phyloP scores from a whole-genome alignment of 1,140 invertebrate genomes.

The Drosophila hydei region DNA sequence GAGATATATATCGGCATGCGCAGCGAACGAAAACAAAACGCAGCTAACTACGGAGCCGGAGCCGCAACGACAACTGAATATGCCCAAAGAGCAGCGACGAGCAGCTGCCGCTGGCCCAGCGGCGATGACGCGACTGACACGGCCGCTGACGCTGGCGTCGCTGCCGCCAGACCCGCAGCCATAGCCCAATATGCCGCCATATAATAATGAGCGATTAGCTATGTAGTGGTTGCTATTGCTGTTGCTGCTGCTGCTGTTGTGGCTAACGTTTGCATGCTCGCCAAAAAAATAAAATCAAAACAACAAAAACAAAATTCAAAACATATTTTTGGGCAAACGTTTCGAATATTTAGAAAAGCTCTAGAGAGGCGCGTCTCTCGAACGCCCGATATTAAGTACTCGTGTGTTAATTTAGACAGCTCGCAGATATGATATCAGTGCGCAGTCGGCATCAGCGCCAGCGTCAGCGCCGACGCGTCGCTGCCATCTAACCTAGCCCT shows the following conservation, averaged over 20 bases:
- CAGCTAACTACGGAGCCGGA: conserved; percentile 42
- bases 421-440: conserved; percentile 64
- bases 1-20: conserved; percentile 49
- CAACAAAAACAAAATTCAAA: conserved; percentile 34
- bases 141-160: conserved; percentile 25
- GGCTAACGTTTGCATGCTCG: conserved; percentile 20
- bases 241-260: conserved; percentile 5
- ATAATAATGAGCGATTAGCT: conserved; percentile 51
- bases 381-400: conserved; percentile 14
- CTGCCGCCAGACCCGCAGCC: conserved; percentile 19
- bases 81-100: conserved; percentile 52
- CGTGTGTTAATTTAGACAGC: conserved; percentile 17
- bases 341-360: conserved; percentile 31
- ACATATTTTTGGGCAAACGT: conserved; percentile 24
- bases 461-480: conserved; percentile 10
- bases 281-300: conserved; percentile 23
- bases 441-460: conserved; percentile 24
- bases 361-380: conserved; percentile 22
- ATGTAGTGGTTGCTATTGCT: conserved; percentile 14
- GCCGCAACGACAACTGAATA: conserved; percentile 50
- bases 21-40: conserved; percentile 36
- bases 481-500: conserved; percentile 5
- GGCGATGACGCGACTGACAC: conserved; percentile 36
- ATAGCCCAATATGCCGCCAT: conserved; percentile 8
- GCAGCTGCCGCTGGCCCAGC: conserved; percentile 19